Evolutionary conservation across 2,797 vertebrate genomes (phyloP).

Genomic region (Scomberomorus guttatus): DNA sequence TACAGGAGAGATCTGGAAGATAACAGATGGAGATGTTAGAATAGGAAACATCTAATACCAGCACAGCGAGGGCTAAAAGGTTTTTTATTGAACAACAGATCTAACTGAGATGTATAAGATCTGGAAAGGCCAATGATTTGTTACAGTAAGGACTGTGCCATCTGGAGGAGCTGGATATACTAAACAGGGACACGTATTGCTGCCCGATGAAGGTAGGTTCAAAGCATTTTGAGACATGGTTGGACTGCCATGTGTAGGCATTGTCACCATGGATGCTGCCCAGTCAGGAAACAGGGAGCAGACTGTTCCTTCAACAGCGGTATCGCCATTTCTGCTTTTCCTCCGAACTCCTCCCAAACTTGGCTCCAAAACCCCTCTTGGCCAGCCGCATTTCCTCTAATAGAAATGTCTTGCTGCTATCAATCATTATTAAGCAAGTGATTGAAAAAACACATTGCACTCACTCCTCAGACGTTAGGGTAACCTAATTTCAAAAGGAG

Average conservation of each 20-base stretch:
- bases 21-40: constrained; percentile 21
- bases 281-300: constrained; percentile 49
- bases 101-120: neutral
- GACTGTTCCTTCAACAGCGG: constrained; percentile 16
- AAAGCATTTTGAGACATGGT: constrained; percentile 19
- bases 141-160: neutral
- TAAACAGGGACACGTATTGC: neutral
- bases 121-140: neutral
- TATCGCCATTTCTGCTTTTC: constrained; percentile 14
- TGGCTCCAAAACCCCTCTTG: constrained; percentile 45
- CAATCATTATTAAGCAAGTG: constrained; percentile 46
- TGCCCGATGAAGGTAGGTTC: neutral
- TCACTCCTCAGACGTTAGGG: neutral
- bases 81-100: neutral
- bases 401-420: constrained; percentile 64
- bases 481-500: constrained; percentile 32
- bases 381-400: constrained; percentile 65
- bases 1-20: constrained; percentile 22
- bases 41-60: neutral
- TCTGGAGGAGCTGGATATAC: neutral
- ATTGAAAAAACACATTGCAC: constrained; percentile 32
- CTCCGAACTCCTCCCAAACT: constrained; percentile 42
- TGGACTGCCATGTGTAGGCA: neutral
- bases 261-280: constrained; percentile 35
- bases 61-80: neutral